Conservation (phyloP, 1,140 invertebrate genomes). For the Contarinia nasturtii region DNA sequence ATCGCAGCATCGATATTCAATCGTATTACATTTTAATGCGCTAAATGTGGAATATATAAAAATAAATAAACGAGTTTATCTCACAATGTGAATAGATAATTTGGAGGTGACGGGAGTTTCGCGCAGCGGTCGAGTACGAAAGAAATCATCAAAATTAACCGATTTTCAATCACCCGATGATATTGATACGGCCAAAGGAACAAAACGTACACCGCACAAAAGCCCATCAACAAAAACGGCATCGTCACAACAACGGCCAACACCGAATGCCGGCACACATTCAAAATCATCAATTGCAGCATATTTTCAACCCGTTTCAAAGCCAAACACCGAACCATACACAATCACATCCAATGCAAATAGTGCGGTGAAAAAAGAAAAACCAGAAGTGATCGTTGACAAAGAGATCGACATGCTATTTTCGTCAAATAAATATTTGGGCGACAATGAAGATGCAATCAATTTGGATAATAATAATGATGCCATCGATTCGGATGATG, state of each 20-base stretch:
- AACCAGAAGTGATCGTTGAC: background rate
- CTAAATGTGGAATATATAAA: too few relatives aligned
- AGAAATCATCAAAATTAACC: slow-evolving; percentile 85
- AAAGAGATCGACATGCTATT: background rate
- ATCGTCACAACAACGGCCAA: background rate
- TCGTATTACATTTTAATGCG: too few relatives aligned
- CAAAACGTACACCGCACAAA: slow-evolving; percentile 1
- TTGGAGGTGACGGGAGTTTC: slow-evolving; percentile 69
- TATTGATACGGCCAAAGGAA: slow-evolving; percentile 27
- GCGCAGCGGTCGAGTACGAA: slow-evolving; percentile 64
- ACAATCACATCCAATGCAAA: too few relatives aligned
- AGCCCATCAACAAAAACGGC: background rate
- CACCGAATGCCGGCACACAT: background rate
- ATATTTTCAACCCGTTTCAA: background rate
- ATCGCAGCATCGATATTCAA: too few relatives aligned
- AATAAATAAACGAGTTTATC: background rate
- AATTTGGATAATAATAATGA: background rate
- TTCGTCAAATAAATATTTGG: background rate
- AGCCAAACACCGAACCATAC: too few relatives aligned
- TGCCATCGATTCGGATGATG: slow-evolving; percentile 4
- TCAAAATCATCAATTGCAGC: background rate
- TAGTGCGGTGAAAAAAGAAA: background rate
- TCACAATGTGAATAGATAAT: slow-evolving; percentile 25
- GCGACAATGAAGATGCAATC: background rate
- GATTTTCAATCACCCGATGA: slow-evolving; percentile 84